These are phyloP conservation scores for Collichthys lucidus DNA, from an alignment of 2,113 vertebrate species.

Conservation along the genomic window DNA sequence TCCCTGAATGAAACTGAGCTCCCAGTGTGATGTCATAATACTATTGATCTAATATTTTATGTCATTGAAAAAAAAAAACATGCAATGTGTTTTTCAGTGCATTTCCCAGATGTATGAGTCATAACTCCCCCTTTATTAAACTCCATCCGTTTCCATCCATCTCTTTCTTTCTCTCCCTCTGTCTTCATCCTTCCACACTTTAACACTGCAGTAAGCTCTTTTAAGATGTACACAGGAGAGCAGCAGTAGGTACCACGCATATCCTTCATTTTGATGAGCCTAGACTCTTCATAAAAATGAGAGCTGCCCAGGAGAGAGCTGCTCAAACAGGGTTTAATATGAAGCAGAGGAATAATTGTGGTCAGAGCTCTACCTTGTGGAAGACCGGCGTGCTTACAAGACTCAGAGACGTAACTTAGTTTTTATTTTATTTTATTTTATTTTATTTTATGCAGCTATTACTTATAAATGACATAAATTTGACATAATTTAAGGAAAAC, in stretches of 20 bases:
- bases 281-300: constrained; percentile 28
- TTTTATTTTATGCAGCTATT: not conserved
- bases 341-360: not conserved
- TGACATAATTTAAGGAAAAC: too few relatives aligned
- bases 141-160: not conserved
- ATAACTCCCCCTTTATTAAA: not conserved
- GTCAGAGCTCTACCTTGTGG: constrained; percentile 63
- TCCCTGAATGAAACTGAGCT: constrained; percentile 67
- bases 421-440: not conserved
- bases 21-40: constrained; percentile 46
- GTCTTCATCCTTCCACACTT: not conserved
- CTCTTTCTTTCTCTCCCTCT: not conserved
- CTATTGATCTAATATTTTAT: constrained; percentile 29
- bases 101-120: not conserved
- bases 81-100: not conserved
- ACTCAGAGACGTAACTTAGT: not conserved
- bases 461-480: not conserved
- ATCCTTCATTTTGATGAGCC: constrained; percentile 40
- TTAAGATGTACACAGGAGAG: not conserved
- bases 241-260: not conserved
- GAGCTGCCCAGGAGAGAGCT: constrained; percentile 3
- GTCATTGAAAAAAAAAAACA: not conserved
- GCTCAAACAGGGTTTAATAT: not conserved
- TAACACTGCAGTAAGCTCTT: not conserved
- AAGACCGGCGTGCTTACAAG: constrained; percentile 15